Evolutionary conservation across 2,113 vertebrate genomes (phyloP).

Genomic region (Python bivittatus): DNA sequence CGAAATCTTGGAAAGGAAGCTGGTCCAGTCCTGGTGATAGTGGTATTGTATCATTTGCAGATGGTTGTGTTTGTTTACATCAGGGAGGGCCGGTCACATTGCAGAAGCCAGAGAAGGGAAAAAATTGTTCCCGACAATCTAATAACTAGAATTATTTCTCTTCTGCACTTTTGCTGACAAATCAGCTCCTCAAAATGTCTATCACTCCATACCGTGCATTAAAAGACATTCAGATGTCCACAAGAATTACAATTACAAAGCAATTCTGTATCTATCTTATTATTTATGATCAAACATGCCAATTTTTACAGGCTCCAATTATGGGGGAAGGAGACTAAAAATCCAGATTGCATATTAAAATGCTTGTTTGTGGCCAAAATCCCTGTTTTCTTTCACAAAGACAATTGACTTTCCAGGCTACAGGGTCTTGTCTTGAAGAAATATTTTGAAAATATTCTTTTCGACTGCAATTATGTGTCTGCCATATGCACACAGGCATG

Average conservation of each 20-base stretch:
- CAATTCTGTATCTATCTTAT: conserved; percentile 39
- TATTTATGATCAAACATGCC: conserved; percentile 59
- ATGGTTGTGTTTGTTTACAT: neutral
- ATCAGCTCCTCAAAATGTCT: neutral
- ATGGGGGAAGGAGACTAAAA: conserved; percentile 48
- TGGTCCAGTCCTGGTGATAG: neutral
- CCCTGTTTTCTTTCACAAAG: conserved; percentile 47
- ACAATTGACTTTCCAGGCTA: conserved; percentile 52
- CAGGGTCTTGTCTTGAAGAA: conserved; percentile 43
- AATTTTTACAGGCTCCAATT: conserved; percentile 60
- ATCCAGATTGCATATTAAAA: conserved; percentile 54
- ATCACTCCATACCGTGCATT: conserved; percentile 8
- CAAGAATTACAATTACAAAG: conserved; percentile 45
- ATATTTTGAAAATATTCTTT: neutral
- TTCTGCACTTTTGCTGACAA: conserved; percentile 9
- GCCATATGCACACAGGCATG: neutral
- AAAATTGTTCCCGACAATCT: neutral
- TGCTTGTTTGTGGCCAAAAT: conserved; percentile 47
- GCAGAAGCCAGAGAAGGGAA: neutral
- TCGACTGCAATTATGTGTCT: neutral
- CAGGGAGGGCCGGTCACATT: neutral
- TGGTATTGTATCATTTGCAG: neutral
- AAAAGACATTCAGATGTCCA: conserved; percentile 21
- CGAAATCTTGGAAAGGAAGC: neutral
- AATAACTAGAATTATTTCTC: conserved; percentile 13